A percentile compares a stretch with the other conserved stretches of the same genome.
Conservation (phyloP, 2,888 invertebrate species). For the Synergus laeviventris region DNA sequence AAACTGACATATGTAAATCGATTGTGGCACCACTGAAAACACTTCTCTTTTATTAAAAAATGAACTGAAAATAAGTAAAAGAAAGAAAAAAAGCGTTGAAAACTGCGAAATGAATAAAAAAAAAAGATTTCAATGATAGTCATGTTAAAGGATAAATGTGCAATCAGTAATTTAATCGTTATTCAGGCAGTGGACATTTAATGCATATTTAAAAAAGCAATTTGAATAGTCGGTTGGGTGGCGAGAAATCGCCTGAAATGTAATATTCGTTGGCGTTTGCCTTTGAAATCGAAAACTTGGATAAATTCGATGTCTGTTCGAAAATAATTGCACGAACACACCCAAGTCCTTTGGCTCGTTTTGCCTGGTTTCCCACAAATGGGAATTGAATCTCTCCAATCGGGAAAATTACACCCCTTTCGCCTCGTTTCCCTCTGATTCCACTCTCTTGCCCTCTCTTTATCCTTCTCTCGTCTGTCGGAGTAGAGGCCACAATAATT, state of each 20-base stretch:
- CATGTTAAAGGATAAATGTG: background rate
- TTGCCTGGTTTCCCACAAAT: conserved; percentile 37
- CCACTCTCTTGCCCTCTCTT: background rate
- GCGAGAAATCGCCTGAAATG: background rate
- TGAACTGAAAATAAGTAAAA: background rate
- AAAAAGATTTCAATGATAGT: background rate
- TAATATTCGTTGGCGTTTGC: conserved; percentile 9
- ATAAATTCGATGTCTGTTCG: conserved; percentile 22
- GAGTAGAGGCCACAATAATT: conserved; percentile 36
- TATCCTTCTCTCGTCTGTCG: background rate
- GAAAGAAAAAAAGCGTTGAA: background rate
- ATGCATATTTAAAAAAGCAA: background rate
- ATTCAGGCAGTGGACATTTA: background rate
- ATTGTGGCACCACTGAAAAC: background rate
- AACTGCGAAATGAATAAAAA: background rate
- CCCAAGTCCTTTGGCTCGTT: conserved; percentile 29
- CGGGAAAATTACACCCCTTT: conserved; percentile 38
- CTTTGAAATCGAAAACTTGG: conserved; percentile 7
- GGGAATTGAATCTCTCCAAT: conserved; percentile 37
- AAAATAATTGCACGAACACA: conserved; percentile 28
- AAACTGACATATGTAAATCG: background rate
- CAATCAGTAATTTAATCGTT: background rate
- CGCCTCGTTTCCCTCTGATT: background rate
- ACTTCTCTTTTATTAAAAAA: background rate
- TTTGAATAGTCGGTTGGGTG: background rate